Conservation (phyloP, 2,797 vertebrate species). For the Danio choprae region DNA sequence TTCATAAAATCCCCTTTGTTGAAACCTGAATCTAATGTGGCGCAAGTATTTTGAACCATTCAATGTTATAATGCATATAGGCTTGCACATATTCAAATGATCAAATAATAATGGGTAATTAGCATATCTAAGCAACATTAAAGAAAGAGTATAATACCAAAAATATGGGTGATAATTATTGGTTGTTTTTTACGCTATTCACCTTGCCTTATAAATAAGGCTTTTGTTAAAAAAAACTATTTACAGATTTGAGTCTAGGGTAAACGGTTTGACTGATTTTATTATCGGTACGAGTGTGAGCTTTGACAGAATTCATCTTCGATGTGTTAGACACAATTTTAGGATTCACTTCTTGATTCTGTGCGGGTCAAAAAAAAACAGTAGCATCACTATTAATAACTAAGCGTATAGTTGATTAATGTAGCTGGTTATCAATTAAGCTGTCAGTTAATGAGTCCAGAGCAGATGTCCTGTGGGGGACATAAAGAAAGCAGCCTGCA, state of each 20-base stretch:
- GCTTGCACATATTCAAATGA: too few relatives aligned
- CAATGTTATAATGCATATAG: too few relatives aligned
- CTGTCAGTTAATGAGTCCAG: conserved; percentile 64
- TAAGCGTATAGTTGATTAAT: conserved; percentile 69
- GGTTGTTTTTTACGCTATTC: too few relatives aligned
- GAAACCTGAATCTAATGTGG: too few relatives aligned
- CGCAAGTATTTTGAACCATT: too few relatives aligned
- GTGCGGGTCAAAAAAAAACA: conserved; percentile 8
- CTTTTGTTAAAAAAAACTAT: background rate
- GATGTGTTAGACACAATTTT: background rate
- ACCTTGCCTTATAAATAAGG: too few relatives aligned
- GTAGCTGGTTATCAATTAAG: conserved; percentile 70
- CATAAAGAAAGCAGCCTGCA: conserved; percentile 30
- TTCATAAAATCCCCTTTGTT: too few relatives aligned
- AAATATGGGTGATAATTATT: too few relatives aligned
- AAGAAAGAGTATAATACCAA: too few relatives aligned
- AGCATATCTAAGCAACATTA: too few relatives aligned
- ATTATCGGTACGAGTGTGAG: background rate
- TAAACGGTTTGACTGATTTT: background rate
- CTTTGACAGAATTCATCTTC: too few relatives aligned
- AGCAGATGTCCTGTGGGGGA: conserved; percentile 46
- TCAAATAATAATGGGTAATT: too few relatives aligned
- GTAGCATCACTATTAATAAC: conserved; percentile 66
- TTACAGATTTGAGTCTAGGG: conserved; percentile 1
- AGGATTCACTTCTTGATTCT: background rate